Percentiles rank a stretch among this genome's conserved stretches.
These are phyloP conservation scores for Anguilla japonica DNA, from an alignment of 2,113 vertebrate species.

Conservation along the genomic window DNA sequence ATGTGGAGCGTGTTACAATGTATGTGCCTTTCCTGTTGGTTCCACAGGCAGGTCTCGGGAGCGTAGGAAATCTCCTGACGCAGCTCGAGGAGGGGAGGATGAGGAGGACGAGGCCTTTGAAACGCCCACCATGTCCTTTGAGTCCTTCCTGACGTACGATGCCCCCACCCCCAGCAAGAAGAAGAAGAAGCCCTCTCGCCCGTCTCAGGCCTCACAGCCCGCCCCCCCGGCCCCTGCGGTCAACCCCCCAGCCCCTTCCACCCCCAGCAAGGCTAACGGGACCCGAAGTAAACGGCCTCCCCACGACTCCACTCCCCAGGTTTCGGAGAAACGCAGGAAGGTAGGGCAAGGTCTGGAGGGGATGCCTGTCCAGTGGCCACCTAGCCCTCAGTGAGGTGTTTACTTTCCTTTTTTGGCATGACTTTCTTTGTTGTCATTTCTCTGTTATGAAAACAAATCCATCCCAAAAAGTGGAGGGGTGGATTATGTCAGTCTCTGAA, in stretches of 20 bases:
- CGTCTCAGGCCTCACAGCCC: conserved; percentile 36
- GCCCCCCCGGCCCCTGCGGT: conserved; percentile 41
- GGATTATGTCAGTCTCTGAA: too few species aligned
- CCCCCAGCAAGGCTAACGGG: conserved; percentile 63
- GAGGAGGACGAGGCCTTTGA: conserved; percentile 77
- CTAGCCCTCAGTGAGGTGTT: not conserved
- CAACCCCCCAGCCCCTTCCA: conserved; percentile 56
- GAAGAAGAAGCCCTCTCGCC: conserved; percentile 78
- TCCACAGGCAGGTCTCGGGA: conserved; percentile 55
- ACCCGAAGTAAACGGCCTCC: conserved; percentile 53
- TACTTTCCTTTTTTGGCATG: too few species aligned
- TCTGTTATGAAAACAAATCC: not conserved
- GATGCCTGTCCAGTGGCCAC: not conserved
- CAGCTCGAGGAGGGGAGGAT: conserved; percentile 46
- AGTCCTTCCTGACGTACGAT: conserved; percentile 95
- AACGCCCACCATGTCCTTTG: conserved; percentile 92
- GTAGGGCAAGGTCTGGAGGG: conserved; percentile 40
- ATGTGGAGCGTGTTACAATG: not conserved
- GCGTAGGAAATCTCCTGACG: conserved; percentile 45
- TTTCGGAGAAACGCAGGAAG: conserved; percentile 62
- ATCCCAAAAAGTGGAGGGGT: not conserved
- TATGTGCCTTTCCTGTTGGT: not conserved
- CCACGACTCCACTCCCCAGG: conserved; percentile 41
- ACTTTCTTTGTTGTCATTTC: not conserved
- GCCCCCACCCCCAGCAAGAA: conserved; percentile 87